These are phyloP conservation scores for Hoplodrina ambigua DNA, from an alignment of 2,888 invertebrate genomes.

Conservation along the genomic window DNA sequence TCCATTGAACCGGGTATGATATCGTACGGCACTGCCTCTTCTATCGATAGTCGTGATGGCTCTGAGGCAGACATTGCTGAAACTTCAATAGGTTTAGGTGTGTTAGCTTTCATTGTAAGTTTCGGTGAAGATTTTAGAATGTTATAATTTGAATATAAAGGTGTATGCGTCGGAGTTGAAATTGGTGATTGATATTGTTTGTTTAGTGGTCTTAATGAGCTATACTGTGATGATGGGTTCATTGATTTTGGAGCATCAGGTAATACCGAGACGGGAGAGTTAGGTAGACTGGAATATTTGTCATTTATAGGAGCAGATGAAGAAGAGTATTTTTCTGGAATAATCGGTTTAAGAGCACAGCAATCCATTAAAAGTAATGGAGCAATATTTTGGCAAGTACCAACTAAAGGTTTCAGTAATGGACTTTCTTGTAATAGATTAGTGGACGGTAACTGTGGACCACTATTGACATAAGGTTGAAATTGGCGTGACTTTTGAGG, in stretches of 20 bases:
- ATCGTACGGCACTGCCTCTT: background rate
- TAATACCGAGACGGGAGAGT: background rate
- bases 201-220: background rate
- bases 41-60: background rate
- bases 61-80: background rate
- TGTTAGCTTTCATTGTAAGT: background rate
- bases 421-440: background rate
- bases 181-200: background rate
- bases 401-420: background rate
- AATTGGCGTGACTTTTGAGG: background rate
- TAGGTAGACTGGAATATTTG: background rate
- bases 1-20: background rate
- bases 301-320: background rate
- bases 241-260: no score
- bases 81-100: background rate
- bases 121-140: background rate
- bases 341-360: background rate
- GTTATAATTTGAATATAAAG: constrained; percentile 18
- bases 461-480: background rate
- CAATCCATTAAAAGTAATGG: background rate
- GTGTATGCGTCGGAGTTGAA: background rate
- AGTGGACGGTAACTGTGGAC: background rate
- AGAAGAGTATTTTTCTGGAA: background rate
- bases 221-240: background rate
- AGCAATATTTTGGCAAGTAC: background rate